Percentiles rank a stretch among this genome's conserved stretches.
phyloP scores from a whole-genome alignment of 2,888 invertebrate genomes.

The Julus scandinavius region DNA sequence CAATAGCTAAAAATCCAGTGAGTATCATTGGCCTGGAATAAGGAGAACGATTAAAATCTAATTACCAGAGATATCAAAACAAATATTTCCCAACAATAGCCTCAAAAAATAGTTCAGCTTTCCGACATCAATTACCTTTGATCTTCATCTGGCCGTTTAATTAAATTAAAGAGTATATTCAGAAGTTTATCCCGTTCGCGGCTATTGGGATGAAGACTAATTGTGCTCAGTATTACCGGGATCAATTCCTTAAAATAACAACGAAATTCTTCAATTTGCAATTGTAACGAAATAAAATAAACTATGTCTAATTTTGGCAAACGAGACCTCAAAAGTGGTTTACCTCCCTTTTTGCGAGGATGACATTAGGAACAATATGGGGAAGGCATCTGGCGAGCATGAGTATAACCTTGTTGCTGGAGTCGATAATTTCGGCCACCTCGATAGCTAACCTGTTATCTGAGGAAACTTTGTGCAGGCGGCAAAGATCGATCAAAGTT shows the following conservation, averaged over 20 bases:
- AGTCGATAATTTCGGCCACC: constrained; percentile 60
- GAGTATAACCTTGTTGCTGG: constrained; percentile 66
- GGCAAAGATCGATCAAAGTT: constrained; percentile 70
- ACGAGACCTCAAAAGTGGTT: constrained; percentile 56
- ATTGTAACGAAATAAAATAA: not conserved
- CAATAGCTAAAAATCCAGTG: constrained; percentile 68
- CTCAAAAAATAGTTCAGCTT: not conserved
- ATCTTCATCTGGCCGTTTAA: constrained; percentile 76
- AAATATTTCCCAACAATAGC: too few species aligned
- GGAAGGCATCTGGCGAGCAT: constrained; percentile 72
- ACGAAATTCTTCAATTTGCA: not conserved
- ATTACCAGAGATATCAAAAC: not conserved
- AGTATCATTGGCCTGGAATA: constrained; percentile 65
- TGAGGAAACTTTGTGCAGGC: constrained; percentile 65
- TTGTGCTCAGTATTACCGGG: constrained; percentile 73
- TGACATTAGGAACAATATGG: constrained; percentile 75
- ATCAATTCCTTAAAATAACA: constrained; percentile 70
- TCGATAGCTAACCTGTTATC: constrained; percentile 66
- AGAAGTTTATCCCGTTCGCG: constrained; percentile 74
- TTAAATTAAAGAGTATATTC: constrained; percentile 76
- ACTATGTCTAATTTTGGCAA: not conserved
- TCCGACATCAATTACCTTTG: constrained; percentile 69
- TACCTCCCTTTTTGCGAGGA: constrained; percentile 75
- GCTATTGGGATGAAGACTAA: constrained; percentile 72
- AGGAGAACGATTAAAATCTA: not conserved